Conservation (phyloP, 2,888 invertebrate species). For the Clitarchus hookeri region DNA sequence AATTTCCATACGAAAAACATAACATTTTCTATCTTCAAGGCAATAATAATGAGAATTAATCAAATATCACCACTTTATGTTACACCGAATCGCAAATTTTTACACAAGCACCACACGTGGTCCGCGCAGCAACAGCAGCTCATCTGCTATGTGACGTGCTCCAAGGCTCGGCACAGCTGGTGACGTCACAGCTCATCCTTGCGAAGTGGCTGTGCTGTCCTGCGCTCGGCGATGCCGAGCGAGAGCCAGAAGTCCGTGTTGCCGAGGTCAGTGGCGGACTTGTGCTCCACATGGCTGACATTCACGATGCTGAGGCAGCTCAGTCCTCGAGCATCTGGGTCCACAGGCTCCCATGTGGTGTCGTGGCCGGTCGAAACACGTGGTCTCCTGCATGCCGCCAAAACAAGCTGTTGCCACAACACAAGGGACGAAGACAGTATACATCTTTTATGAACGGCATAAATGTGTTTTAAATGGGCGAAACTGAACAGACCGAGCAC, state of each 20-base stretch:
- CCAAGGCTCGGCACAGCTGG: too few relatives aligned
- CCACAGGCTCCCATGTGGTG: slow-evolving; percentile 58
- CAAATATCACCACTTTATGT: too few relatives aligned
- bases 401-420: too few relatives aligned
- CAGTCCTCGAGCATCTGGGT: slow-evolving; percentile 55
- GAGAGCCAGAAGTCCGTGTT: slow-evolving; percentile 65
- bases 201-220: background rate
- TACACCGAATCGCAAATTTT: too few relatives aligned
- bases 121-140: too few relatives aligned
- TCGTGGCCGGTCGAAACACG: slow-evolving; percentile 52
- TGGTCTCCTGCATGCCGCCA: background rate
- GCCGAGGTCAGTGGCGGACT: slow-evolving; percentile 58
- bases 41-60: too few relatives aligned
- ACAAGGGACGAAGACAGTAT: background rate
- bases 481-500: background rate
- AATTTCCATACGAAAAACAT: too few relatives aligned
- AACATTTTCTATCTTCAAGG: too few relatives aligned
- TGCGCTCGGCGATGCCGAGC: slow-evolving; percentile 60
- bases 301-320: slow-evolving; percentile 60
- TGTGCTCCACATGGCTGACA: slow-evolving; percentile 57
- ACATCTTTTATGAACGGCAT: background rate
- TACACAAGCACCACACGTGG: too few relatives aligned
- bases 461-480: background rate
- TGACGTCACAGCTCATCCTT: background rate
- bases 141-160: too few relatives aligned